Evolutionary conservation across 1,140 invertebrate species (phyloP).

Genomic region (Trachymyrmex cornetzi): DNA sequence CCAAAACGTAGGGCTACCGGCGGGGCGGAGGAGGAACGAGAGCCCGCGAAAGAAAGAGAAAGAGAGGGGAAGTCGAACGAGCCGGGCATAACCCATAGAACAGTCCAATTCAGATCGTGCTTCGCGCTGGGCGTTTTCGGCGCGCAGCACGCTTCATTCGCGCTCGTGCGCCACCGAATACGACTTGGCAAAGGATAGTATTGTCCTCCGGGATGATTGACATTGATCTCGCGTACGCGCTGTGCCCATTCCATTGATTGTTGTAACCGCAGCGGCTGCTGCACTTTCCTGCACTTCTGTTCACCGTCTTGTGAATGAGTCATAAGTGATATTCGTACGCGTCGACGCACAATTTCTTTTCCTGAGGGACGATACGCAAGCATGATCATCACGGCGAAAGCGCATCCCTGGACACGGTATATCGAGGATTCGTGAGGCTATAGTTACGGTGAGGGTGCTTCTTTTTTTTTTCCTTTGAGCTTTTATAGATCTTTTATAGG

Average conservation of each 20-base stretch:
- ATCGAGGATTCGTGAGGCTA: slow-evolving; percentile 21
- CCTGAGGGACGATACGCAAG: slow-evolving; percentile 3
- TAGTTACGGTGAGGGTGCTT: slow-evolving; percentile 41
- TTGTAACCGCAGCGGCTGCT: not conserved
- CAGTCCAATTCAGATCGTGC: slow-evolving; percentile 65
- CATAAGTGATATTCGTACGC: not conserved
- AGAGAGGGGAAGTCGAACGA: slow-evolving; percentile 45
- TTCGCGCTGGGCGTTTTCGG: slow-evolving; percentile 66
- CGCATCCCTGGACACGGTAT: not conserved
- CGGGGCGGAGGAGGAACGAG: slow-evolving; percentile 14
- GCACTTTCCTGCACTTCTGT: not conserved
- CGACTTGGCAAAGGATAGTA: not conserved
- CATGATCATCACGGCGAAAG: slow-evolving; percentile 13
- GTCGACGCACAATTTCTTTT: slow-evolving; percentile 6
- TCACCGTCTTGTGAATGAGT: slow-evolving; percentile 30
- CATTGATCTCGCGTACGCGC: slow-evolving; percentile 7
- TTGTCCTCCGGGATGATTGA: slow-evolving; percentile 18
- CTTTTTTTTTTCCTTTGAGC: not conserved
- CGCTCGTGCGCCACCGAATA: slow-evolving; percentile 12
- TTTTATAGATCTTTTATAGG: too few relatives aligned
- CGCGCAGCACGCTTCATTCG: slow-evolving; percentile 55
- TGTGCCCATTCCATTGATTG: not conserved
- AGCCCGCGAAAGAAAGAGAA: slow-evolving; percentile 59
- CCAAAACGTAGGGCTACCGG: slow-evolving; percentile 51
- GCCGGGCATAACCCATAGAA: slow-evolving; percentile 59